Conservation (phyloP, 2,113 vertebrate genomes). For the Galbula dea region DNA sequence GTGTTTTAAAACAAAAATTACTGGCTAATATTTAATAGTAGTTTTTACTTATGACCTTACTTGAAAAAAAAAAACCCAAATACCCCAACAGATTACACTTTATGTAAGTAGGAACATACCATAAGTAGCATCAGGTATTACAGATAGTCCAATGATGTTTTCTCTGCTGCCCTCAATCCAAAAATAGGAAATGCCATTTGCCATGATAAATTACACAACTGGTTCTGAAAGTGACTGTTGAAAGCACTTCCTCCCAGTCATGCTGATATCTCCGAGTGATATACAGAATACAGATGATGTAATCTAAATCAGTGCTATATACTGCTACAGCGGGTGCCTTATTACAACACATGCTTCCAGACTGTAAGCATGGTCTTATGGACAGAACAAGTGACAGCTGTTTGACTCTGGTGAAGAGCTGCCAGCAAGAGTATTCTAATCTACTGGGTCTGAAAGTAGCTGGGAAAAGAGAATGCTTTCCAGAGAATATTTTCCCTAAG, state of each 20-base stretch:
- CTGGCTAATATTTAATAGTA: neutral
- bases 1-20: neutral
- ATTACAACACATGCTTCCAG: neutral
- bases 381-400: constrained; percentile 31
- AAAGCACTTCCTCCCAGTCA: constrained; percentile 30
- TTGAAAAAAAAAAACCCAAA: neutral
- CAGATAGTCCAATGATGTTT: neutral
- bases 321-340: neutral
- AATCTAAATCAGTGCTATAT: neutral
- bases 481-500: constrained; percentile 45
- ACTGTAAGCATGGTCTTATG: neutral
- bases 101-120: neutral
- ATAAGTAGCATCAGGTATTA: neutral
- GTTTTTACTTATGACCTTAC: neutral
- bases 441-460: constrained; percentile 34
- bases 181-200: constrained; percentile 38
- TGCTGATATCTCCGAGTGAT: neutral
- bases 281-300: neutral
- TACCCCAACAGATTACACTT: neutral
- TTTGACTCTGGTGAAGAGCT: constrained; percentile 34
- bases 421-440: neutral
- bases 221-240: constrained; percentile 25
- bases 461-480: constrained; percentile 39
- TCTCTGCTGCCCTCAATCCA: neutral
- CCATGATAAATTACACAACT: constrained; percentile 46